Evolutionary conservation across 2,797 vertebrate genomes (phyloP).

Genomic region (Onychomys leucogaster): DNA sequence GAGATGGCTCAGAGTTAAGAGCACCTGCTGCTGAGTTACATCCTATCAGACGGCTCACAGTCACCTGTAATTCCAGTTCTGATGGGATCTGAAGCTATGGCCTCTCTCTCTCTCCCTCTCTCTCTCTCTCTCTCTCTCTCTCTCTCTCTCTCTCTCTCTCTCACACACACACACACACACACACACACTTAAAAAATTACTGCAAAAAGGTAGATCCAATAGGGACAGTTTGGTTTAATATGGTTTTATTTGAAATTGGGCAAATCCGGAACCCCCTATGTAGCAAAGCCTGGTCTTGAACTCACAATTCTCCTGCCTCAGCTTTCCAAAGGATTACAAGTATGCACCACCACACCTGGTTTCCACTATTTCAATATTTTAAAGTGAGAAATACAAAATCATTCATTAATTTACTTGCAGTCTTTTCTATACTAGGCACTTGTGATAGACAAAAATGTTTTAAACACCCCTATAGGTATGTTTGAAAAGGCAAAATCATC

Average conservation of each 20-base stretch:
- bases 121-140: too few species aligned
- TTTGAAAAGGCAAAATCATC: constrained; percentile 23
- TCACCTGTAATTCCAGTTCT: background rate
- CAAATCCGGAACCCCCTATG: background rate
- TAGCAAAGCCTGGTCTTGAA: background rate
- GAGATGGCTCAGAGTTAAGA: background rate
- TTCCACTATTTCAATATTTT: background rate
- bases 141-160: too few species aligned
- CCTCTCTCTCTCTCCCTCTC: too few species aligned
- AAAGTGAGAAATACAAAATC: constrained; percentile 63
- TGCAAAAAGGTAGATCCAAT: background rate
- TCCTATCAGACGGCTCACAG: background rate
- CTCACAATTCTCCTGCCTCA: background rate
- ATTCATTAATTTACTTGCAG: constrained; percentile 36
- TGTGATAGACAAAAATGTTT: background rate
- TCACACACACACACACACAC: background rate
- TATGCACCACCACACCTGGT: background rate
- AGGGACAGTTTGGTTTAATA: background rate
- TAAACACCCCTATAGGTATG: constrained; percentile 20
- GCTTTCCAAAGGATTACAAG: background rate
- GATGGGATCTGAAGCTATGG: background rate
- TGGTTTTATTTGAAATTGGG: background rate
- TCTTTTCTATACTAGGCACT: constrained; percentile 1
- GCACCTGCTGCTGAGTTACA: background rate
- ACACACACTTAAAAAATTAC: background rate